phyloP scores from a whole-genome alignment of 2,888 invertebrate genomes.

The Gibbula magus region DNA sequence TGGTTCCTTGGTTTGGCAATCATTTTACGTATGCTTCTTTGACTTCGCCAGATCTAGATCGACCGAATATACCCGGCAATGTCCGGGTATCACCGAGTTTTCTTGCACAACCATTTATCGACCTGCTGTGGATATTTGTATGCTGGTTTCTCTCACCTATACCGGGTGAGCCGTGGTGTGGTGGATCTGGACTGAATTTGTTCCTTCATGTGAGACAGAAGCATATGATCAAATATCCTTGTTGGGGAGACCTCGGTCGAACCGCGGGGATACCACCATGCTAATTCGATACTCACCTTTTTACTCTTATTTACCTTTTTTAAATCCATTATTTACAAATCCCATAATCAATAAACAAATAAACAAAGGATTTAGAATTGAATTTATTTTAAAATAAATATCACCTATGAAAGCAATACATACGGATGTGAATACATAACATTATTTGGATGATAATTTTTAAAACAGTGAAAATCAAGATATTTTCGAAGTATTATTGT shows the following conservation, averaged over 20 bases:
- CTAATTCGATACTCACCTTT: not conserved
- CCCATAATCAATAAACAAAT: too few relatives aligned
- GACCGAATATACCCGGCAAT: not conserved
- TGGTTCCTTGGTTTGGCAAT: too few relatives aligned
- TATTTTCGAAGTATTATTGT: too few relatives aligned
- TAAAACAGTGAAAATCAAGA: too few relatives aligned
- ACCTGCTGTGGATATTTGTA: not conserved
- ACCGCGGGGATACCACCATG: not conserved
- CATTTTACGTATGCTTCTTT: too few relatives aligned
- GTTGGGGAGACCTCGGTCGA: not conserved
- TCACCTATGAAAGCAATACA: too few relatives aligned
- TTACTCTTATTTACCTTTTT: not conserved
- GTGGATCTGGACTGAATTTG: not conserved
- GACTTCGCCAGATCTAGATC: too few relatives aligned
- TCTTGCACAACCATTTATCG: not conserved
- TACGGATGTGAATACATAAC: too few relatives aligned
- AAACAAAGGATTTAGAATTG: too few relatives aligned
- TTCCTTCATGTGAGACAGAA: conserved; percentile 10
- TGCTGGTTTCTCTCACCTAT: not conserved
- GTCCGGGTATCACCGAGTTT: not conserved
- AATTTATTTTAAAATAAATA: too few relatives aligned
- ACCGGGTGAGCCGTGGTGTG: not conserved
- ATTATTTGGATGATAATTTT: too few relatives aligned
- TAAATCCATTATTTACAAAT: too few relatives aligned
- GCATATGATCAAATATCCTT: not conserved